Evolutionary conservation across 2,797 vertebrate species (phyloP).

Genomic region (Betta splendens): DNA sequence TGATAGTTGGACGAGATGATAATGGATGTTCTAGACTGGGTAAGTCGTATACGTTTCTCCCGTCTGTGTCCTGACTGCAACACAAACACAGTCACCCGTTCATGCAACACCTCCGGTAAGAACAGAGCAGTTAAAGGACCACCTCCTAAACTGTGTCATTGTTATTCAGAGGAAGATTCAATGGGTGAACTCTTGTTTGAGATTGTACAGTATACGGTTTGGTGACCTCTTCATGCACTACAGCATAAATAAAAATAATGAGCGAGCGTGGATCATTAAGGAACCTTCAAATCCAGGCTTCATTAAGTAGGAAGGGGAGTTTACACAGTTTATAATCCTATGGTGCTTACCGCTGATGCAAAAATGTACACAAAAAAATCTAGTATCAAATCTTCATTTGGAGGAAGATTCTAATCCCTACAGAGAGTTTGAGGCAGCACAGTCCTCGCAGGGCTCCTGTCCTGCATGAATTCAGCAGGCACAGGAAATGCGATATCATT

Average conservation of each 20-base stretch:
- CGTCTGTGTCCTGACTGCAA: background rate
- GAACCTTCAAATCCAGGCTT: constrained; percentile 3
- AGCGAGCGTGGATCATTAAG: background rate
- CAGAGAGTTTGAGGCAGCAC: constrained; percentile 5
- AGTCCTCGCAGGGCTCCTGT: constrained; percentile 26
- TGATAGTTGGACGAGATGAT: background rate
- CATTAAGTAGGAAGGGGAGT: constrained; percentile 9
- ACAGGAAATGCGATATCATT: constrained; percentile 56
- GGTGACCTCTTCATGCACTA: background rate
- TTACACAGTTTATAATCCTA: constrained; percentile 7
- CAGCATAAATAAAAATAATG: background rate
- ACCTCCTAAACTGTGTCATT: background rate
- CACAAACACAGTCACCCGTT: background rate
- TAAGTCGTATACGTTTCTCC: background rate
- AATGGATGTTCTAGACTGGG: background rate
- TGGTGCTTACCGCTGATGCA: constrained; percentile 9
- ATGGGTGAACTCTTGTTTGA: no score
- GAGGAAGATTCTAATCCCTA: constrained; percentile 24
- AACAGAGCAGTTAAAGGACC: background rate
- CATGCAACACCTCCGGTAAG: no score
- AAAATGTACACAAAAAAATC: constrained; percentile 15
- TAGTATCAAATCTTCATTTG: constrained; percentile 16
- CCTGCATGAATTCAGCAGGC: constrained; percentile 46
- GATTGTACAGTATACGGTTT: no score
- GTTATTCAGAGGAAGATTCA: background rate